phyloP scores from a whole-genome alignment of 2,797 vertebrate genomes.

The Myotis myotis region DNA sequence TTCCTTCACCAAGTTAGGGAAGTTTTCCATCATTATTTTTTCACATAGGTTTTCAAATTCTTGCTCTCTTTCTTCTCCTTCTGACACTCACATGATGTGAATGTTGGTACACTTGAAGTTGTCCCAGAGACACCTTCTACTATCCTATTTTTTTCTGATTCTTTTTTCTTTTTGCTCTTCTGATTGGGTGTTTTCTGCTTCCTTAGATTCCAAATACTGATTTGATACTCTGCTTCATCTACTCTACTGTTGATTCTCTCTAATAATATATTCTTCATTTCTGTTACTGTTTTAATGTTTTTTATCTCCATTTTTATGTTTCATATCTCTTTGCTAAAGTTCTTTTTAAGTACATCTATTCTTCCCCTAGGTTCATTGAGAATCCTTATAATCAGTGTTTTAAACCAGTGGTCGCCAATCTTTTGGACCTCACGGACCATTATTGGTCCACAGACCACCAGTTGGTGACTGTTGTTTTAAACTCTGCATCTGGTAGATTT shows the following conservation, averaged over 20 bases:
- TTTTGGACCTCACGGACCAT: too few relatives aligned
- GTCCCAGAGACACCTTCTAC: too few relatives aligned
- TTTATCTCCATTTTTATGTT: not conserved
- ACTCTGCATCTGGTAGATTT: not conserved
- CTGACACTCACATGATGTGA: too few relatives aligned
- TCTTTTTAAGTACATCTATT: not conserved
- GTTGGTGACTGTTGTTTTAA: not conserved
- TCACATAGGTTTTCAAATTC: too few relatives aligned
- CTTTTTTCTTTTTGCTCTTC: too few relatives aligned
- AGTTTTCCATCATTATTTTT: too few relatives aligned
- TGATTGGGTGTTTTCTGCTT: not conserved
- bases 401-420: not conserved
- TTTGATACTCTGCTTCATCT: not conserved
- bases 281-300: not conserved
- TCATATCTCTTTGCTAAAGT: not conserved
- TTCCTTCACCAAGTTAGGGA: too few relatives aligned
- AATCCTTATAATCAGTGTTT: not conserved
- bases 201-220: not conserved
- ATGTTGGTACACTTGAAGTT: too few relatives aligned
- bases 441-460: too few relatives aligned
- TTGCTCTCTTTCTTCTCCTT: too few relatives aligned
- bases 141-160: too few relatives aligned
- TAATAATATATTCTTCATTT: not conserved
- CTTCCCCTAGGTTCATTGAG: not conserved
- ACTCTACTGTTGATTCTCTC: not conserved